Evolutionary conservation across 2,113 vertebrate species (phyloP).

Genomic region (Clupea harengus): DNA sequence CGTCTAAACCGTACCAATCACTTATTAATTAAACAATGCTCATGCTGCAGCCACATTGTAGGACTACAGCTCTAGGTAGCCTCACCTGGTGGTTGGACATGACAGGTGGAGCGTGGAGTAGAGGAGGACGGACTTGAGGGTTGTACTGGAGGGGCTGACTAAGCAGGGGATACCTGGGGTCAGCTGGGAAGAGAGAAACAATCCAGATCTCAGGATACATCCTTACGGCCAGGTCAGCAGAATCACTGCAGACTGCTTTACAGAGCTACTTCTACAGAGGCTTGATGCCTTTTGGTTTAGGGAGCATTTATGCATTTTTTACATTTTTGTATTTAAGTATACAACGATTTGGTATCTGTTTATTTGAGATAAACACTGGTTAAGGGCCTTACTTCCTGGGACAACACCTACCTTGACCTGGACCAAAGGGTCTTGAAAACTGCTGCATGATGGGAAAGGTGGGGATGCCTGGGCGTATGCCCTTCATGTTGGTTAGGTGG

Average conservation of each 20-base stretch:
- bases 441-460: conserved; percentile 82
- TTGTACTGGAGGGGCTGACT: conserved; percentile 95
- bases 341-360: not conserved
- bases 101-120: conserved; percentile 84
- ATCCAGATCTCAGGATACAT: not conserved
- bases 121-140: conserved; percentile 76
- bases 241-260: not conserved
- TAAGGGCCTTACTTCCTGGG: not conserved
- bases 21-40: not conserved
- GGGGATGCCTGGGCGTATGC: conserved; percentile 78
- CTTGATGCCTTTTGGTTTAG: not conserved
- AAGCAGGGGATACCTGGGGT: conserved; percentile 88
- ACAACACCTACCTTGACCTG: conserved; percentile 76
- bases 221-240: not conserved
- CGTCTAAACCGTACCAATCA: too few species aligned
- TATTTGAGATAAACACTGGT: not conserved
- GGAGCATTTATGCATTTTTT: not conserved
- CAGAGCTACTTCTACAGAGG: not conserved
- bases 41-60: not conserved
- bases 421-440: conserved; percentile 80
- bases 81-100: conserved; percentile 75
- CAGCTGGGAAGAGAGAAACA: conserved; percentile 71
- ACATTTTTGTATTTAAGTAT: not conserved
- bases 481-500: conserved; percentile 83
- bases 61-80: conserved; percentile 13